A percentile compares a stretch with the other conserved stretches of the same genome.
These are phyloP conservation scores for Sprattus sprattus DNA, from an alignment of 2,113 vertebrate genomes.

Conservation along the genomic window DNA sequence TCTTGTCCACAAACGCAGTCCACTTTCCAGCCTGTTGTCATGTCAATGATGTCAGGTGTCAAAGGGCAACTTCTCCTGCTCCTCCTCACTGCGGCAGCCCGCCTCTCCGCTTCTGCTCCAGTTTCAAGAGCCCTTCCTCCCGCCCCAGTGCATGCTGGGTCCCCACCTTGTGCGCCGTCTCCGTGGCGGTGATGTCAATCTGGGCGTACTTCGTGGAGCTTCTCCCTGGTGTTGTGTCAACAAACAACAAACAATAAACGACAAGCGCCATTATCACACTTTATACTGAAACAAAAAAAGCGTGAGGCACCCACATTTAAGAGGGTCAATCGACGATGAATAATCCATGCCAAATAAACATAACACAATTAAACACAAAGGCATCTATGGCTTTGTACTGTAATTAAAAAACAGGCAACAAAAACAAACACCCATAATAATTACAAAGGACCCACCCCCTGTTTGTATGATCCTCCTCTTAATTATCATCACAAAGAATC, in stretches of 20 bases:
- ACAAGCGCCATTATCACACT: background rate
- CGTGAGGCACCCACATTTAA: background rate
- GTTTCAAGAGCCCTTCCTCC: constrained; percentile 81
- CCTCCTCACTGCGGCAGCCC: constrained; percentile 70
- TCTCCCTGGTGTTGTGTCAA: constrained; percentile 67
- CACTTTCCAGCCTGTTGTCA: background rate
- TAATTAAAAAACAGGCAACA: background rate
- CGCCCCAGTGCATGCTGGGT: constrained; percentile 79
- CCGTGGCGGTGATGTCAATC: constrained; percentile 84
- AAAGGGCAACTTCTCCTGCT: background rate
- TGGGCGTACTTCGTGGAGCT: constrained; percentile 80
- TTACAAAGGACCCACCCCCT: background rate
- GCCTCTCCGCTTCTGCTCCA: constrained; percentile 73
- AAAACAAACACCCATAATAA: background rate
- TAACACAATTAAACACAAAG: background rate
- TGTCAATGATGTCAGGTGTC: background rate
- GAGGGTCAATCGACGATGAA: background rate
- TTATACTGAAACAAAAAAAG: background rate
- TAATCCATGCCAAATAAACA: background rate
- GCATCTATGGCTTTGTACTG: background rate
- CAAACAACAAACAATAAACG: background rate
- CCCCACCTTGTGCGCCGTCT: constrained; percentile 84
- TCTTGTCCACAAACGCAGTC: background rate
- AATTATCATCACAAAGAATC: background rate
- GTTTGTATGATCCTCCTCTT: background rate